Base-by-base conservation (phyloP, 1,140 invertebrate species). In the Drosophila serrata region DNA sequence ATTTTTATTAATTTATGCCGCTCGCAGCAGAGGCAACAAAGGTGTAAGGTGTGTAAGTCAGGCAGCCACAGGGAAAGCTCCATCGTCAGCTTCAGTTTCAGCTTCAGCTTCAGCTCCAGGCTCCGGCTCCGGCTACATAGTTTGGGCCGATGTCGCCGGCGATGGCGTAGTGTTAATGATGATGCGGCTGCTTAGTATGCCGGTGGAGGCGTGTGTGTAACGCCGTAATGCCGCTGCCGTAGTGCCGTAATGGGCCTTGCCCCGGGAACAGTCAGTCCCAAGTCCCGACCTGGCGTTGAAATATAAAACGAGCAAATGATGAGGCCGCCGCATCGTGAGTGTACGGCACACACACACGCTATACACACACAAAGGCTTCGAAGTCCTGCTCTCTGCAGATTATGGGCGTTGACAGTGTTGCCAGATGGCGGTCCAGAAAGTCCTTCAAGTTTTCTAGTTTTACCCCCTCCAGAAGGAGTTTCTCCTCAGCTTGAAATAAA, bases 1-100 rank as follows among this genome's bases (percentile, higher is more conserved):
- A 90, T 88, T 90, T 92, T 92, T 92, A 92, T 92, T 92, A 92
- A 92, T 92, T 92, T 92, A 91, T 91, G 70, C 82, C 82, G 79
- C 78, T 77, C 73, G 64, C 86, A 82, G 29, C 63, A 57, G 24
- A 62, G 74, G 56, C 53, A 82, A 58, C 75, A 75, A 80, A 85
- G 81, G 81, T 84, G 76, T 77, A 77, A 78, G 60, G 35, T 42
- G 56, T 76, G 65, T 79, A 75, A 49, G 46, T 27, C 46, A 29
- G 74, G 51, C 84, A 59, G 61, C 57, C 65, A n/a, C 48, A 39
- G 49, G n/a, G n/a, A 33, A 33, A 51, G 45, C 46, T 73, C 19
- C 42, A 24, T 27, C 15, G 24, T 8, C 22, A 11, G 46, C 45
- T 27, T 22, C 24, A 13, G n/a, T n/a, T n/a, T n/a, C n/a, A n/a